A percentile compares a stretch with the other conserved stretches of the same genome.
Evolutionary conservation across 2,888 invertebrate species (phyloP).

Genomic region (Abrostola tripartita): DNA sequence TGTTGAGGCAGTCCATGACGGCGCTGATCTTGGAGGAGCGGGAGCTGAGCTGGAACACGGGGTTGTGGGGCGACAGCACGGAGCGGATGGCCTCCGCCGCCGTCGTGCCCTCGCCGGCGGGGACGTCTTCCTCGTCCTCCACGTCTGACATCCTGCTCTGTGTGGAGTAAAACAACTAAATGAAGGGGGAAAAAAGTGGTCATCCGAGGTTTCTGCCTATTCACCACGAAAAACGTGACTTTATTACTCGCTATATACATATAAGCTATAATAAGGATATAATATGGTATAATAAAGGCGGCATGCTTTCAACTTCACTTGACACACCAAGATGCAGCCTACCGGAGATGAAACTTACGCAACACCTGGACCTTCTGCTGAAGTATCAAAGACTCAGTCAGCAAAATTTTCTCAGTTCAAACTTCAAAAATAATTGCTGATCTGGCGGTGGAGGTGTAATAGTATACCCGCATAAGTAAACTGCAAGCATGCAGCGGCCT

Average conservation of each 20-base stretch:
- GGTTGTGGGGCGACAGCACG: slow-evolving; percentile 90
- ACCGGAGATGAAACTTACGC: slow-evolving; percentile 1
- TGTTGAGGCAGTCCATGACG: slow-evolving; percentile 87
- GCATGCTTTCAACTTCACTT: no score
- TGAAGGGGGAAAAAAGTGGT: no score
- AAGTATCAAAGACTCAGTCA: background rate
- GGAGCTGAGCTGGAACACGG: slow-evolving; percentile 89
- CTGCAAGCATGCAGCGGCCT: no score
- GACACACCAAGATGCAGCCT: background rate
- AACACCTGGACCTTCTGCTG: background rate
- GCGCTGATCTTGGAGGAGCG: slow-evolving; percentile 91
- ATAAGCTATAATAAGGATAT: no score
- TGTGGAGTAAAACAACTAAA: background rate
- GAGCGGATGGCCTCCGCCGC: slow-evolving; percentile 88
- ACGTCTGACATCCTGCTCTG: slow-evolving; percentile 58
- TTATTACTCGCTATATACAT: no score
- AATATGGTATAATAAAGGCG: no score
- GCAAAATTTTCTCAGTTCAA: slow-evolving; percentile 1
- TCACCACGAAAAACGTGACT: no score
- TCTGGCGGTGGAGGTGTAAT: background rate
- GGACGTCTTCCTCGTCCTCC: slow-evolving; percentile 58
- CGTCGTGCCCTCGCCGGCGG: slow-evolving; percentile 77
- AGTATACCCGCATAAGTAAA: no score
- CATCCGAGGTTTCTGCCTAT: no score
- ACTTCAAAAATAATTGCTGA: no score